phyloP scores from a whole-genome alignment of 2,888 invertebrate species.

The Herminia tarsipennalis region DNA sequence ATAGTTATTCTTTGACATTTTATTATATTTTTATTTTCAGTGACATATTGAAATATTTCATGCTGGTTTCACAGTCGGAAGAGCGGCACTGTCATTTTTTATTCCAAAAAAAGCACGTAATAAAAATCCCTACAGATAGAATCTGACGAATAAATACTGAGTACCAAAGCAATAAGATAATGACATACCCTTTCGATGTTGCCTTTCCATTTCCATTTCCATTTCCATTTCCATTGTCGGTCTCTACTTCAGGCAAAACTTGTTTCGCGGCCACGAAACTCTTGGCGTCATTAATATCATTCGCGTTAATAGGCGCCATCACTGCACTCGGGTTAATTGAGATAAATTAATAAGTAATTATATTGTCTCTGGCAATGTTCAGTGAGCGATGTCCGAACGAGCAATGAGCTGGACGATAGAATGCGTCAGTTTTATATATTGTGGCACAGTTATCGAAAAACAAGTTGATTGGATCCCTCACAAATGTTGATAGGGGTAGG shows the following conservation, averaged over 20 bases:
- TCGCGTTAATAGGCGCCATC: constrained; percentile 78
- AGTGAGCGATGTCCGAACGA: constrained; percentile 64
- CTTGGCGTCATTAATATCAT: constrained; percentile 63
- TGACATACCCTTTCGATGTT: constrained; percentile 54
- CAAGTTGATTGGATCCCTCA: constrained; percentile 34
- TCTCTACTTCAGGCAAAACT: constrained; percentile 73
- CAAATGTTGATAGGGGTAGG: constrained; percentile 10
- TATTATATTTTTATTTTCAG: too few species aligned
- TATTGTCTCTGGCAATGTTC: constrained; percentile 49
- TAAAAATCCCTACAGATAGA: too few species aligned
- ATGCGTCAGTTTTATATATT: constrained; percentile 62
- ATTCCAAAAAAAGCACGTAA: too few species aligned
- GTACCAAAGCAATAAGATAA: too few species aligned
- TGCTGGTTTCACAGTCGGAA: too few species aligned
- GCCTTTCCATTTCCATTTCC: constrained; percentile 15
- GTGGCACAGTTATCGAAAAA: constrained; percentile 42
- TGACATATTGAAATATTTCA: too few species aligned
- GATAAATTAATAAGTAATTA: constrained; percentile 38
- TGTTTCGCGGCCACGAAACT: constrained; percentile 64
- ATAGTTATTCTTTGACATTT: too few species aligned
- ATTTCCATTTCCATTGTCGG: constrained; percentile 57
- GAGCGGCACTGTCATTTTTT: too few species aligned
- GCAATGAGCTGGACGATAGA: constrained; percentile 63
- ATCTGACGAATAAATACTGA: too few species aligned
- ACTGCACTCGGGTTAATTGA: constrained; percentile 56